A percentile compares a stretch with the other conserved stretches of the same genome.
These are phyloP conservation scores for Leptopilina clavipes DNA, from an alignment of 1,140 invertebrate species.

Conservation along the genomic window DNA sequence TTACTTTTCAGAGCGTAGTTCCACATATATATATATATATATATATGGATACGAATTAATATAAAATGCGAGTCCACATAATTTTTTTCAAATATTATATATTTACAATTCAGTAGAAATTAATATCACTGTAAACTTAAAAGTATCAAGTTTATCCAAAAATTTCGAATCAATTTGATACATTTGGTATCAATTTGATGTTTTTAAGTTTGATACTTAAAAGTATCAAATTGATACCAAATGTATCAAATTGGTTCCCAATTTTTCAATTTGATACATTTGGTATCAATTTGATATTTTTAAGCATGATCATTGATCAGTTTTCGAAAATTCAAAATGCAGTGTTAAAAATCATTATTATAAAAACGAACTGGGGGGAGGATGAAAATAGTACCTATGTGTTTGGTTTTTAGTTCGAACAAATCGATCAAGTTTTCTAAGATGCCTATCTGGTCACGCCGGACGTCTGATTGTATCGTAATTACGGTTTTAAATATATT, in stretches of 20 bases:
- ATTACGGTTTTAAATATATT: constrained; percentile 72
- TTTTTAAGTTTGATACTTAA: too few relatives aligned
- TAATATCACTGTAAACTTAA: too few relatives aligned
- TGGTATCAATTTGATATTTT: too few relatives aligned
- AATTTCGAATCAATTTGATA: too few relatives aligned
- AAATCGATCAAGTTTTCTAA: constrained; percentile 67
- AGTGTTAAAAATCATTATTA: constrained; percentile 40
- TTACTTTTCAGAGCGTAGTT: constrained; percentile 63
- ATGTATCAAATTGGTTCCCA: too few relatives aligned
- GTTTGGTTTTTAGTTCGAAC: constrained; percentile 50
- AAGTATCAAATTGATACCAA: too few relatives aligned
- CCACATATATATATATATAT: background rate
- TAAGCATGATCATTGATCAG: too few relatives aligned
- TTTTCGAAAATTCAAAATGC: too few relatives aligned
- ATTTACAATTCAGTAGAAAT: too few relatives aligned
- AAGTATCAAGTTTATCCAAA: too few relatives aligned
- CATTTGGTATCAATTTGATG: too few relatives aligned
- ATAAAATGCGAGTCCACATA: constrained; percentile 41
- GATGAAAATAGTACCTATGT: constrained; percentile 34
- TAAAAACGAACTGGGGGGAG: constrained; percentile 46
- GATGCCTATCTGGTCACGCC: constrained; percentile 72
- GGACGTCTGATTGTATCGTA: constrained; percentile 70
- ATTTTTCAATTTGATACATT: too few relatives aligned
- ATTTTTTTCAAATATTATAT: background rate
- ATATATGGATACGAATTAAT: constrained; percentile 24